These are phyloP conservation scores for Dynastes maya DNA, from an alignment of 2,888 invertebrate genomes.

Conservation along the genomic window DNA sequence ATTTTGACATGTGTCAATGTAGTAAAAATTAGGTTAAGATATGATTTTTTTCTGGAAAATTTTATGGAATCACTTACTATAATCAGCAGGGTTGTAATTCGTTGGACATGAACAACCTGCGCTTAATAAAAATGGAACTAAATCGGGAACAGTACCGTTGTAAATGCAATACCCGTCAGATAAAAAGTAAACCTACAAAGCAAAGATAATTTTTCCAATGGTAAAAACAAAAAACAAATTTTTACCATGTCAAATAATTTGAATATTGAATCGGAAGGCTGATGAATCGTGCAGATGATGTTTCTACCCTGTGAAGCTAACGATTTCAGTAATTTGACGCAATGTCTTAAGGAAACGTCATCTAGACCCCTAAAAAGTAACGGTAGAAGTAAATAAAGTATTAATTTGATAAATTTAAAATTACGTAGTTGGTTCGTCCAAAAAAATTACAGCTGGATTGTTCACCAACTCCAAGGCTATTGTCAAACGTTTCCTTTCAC, in stretches of 20 bases:
- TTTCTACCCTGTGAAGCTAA: slow-evolving; percentile 83
- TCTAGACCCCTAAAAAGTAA: slow-evolving; percentile 78
- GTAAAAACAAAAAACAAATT: neutral
- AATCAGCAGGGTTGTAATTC: slow-evolving; percentile 85
- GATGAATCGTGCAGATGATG: slow-evolving; percentile 86
- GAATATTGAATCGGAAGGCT: slow-evolving; percentile 85
- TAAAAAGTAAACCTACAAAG: slow-evolving; percentile 51
- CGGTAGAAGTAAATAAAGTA: too few relatives aligned
- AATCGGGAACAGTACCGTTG: slow-evolving; percentile 76
- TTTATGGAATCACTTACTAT: slow-evolving; percentile 59
- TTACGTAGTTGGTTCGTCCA: slow-evolving; percentile 89
- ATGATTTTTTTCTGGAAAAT: too few relatives aligned
- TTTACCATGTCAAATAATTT: slow-evolving; percentile 80
- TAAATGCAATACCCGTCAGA: slow-evolving; percentile 63
- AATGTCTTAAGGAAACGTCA: slow-evolving; percentile 81
- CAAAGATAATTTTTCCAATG: too few relatives aligned
- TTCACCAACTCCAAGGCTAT: slow-evolving; percentile 86
- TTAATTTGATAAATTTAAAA: neutral
- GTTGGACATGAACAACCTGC: slow-evolving; percentile 79
- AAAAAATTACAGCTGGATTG: slow-evolving; percentile 86
- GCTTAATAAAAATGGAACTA: slow-evolving; percentile 78
- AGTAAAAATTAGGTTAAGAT: too few relatives aligned
- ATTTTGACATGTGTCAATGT: neutral
- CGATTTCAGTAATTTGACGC: slow-evolving; percentile 79
- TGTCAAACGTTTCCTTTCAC: slow-evolving; percentile 83